Base-by-base conservation (phyloP, 2,888 invertebrate species). In the Dascillus cervinus region DNA sequence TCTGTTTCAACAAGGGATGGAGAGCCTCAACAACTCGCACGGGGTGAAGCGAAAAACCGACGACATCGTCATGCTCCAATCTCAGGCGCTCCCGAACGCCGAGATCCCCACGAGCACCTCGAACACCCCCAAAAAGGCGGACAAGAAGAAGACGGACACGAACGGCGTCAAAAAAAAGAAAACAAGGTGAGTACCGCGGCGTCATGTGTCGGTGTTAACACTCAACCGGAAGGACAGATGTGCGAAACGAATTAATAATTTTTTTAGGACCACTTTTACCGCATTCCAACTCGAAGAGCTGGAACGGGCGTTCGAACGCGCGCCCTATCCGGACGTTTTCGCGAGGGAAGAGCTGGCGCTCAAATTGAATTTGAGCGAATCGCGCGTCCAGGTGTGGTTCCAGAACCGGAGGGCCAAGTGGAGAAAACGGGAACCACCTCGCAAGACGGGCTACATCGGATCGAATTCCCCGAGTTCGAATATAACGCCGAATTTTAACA, bases 321-420 rank as follows among this genome's bases (percentile, higher is more conserved):
- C 94, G 0, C 95, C 95, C 0, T 95, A 95, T 57, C 95, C 95
- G 0, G 95, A 95, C 62, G 92, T 95, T 1, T 94, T 94, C 56
- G 94, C 94, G 2, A 71, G 95, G 34, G 94, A 95, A 62, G 94
- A 94, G 60, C 68, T 95, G 34, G 95, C 95, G 27, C 72, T 91
- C 22, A 89, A 92, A 60, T 72, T 95, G 31, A 86, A 84, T 53
- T 73, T 95, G 12, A 90, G 89, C 50, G 95, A 95, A 50, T 77
- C 77, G 0, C 64, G 78, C 3, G 78, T 78, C 1, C 78, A 78
- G 55, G 87, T 87, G 15, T 88, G 87, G 87, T 88, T 88, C 62
- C 86, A 88, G 68, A 92, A 92, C 60, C 75, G 92, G 41, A 74
- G 92, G 41, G 92, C 92, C 8, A 92, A 92, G 62, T 92, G 92